Conservation (phyloP, 2,888 invertebrate species). For the Netelia fuscicornis region DNA sequence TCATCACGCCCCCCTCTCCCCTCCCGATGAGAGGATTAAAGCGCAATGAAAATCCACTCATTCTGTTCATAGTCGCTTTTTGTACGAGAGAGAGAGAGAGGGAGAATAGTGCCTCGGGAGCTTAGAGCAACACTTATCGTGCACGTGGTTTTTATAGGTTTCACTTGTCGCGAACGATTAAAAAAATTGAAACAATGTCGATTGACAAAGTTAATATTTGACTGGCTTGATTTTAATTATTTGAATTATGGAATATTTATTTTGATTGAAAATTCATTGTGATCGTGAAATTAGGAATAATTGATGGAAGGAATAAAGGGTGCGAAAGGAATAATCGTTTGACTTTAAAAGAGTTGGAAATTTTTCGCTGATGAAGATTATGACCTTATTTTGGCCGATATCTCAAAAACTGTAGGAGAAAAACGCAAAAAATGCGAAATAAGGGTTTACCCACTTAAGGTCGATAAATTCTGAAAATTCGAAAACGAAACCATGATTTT, state of each 20-base stretch:
- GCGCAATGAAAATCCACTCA: constrained; percentile 83
- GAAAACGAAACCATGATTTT: too few species aligned
- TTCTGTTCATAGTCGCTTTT: constrained; percentile 40
- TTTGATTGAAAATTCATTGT: background rate
- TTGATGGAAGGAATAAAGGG: too few species aligned
- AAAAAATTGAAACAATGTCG: background rate
- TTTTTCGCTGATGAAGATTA: too few species aligned
- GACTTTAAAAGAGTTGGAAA: too few species aligned
- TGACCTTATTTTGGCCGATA: too few species aligned
- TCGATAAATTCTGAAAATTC: too few species aligned
- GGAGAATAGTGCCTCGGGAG: constrained; percentile 40
- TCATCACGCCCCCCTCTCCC: constrained; percentile 77
- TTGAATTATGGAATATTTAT: too few species aligned
- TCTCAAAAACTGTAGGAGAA: too few species aligned
- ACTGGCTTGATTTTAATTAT: background rate
- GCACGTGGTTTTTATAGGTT: constrained; percentile 8
- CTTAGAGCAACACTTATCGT: constrained; percentile 11
- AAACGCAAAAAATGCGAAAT: too few species aligned
- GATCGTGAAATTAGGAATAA: too few species aligned
- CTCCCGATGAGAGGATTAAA: constrained; percentile 81
- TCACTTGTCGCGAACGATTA: background rate
- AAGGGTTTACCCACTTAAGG: too few species aligned
- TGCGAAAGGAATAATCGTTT: too few species aligned
- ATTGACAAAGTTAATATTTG: background rate
- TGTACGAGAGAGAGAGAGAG: constrained; percentile 20